Evolutionary conservation across 2,797 vertebrate species (phyloP).

Genomic region (Argya squamiceps): DNA sequence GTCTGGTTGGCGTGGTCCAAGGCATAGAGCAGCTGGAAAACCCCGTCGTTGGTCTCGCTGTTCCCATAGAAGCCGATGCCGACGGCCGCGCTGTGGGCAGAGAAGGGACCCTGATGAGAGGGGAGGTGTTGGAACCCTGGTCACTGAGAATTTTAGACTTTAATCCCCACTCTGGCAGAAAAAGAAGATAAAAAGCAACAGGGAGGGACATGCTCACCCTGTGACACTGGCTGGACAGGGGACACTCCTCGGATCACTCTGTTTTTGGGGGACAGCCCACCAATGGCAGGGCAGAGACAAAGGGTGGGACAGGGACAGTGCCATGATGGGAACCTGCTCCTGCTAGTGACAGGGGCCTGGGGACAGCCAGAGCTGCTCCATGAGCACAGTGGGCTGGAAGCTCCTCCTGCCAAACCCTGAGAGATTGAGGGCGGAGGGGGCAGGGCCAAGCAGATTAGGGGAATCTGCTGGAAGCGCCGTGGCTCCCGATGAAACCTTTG

Average conservation of each 20-base stretch:
- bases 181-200: too few species aligned
- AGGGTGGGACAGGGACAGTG: neutral
- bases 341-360: fast-evolving
- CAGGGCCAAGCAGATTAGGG: neutral
- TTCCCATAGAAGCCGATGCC: conserved; percentile 97
- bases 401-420: neutral
- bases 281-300: neutral
- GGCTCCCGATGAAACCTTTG: neutral
- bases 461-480: neutral
- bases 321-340: fast-evolving
- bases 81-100: conserved; percentile 83
- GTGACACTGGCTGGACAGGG: fast-evolving
- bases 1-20: conserved; percentile 93
- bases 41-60: conserved; percentile 94
- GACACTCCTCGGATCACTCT: fast-evolving
- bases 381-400: fast-evolving
- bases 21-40: conserved; percentile 92
- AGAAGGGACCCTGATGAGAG: neutral
- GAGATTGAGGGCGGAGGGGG: neutral
- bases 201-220: neutral
- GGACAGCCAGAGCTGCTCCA: neutral
- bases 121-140: neutral
- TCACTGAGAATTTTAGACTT: too few species aligned
- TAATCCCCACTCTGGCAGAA: too few species aligned
- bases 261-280: fast-evolving